Conservation (phyloP, 2,797 vertebrate species). For the Bovichtus variegatus region DNA sequence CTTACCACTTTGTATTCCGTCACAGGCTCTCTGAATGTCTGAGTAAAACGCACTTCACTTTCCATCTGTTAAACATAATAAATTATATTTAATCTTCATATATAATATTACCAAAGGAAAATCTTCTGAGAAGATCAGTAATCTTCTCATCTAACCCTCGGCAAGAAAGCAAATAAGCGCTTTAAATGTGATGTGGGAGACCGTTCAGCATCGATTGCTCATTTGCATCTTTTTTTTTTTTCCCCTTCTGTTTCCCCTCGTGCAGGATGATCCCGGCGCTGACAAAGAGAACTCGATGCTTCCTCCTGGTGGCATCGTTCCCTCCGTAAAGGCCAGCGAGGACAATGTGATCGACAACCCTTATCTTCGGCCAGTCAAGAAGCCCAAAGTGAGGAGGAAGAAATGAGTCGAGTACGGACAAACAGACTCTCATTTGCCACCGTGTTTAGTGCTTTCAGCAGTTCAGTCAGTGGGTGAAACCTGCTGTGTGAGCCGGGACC, state of each 20-base stretch:
- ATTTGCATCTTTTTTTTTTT: background rate
- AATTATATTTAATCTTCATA: no score
- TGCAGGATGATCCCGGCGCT: conserved; percentile 91
- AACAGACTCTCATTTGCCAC: conserved; percentile 39
- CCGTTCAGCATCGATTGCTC: background rate
- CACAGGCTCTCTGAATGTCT: no score
- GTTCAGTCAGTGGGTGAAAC: background rate
- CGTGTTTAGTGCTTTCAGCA: conserved; percentile 23
- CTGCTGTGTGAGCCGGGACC: conserved; percentile 10
- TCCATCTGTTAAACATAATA: no score
- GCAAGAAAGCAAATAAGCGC: background rate
- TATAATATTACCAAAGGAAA: no score
- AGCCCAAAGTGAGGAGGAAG: conserved; percentile 98
- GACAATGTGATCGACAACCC: conserved; percentile 97
- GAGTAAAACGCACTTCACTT: no score
- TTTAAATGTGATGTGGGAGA: background rate
- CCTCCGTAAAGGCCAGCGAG: conserved; percentile 89
- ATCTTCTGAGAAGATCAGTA: no score
- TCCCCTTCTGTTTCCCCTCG: background rate
- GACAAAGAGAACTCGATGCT: conserved; percentile 96
- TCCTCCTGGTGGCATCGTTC: conserved; percentile 87
- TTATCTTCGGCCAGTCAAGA: conserved; percentile 96
- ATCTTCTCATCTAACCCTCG: background rate
- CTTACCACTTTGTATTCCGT: no score
- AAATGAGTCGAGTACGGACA: conserved; percentile 84